These are phyloP conservation scores for Jordanella pulchra DNA, from an alignment of 2,797 vertebrate genomes.

Conservation along the genomic window DNA sequence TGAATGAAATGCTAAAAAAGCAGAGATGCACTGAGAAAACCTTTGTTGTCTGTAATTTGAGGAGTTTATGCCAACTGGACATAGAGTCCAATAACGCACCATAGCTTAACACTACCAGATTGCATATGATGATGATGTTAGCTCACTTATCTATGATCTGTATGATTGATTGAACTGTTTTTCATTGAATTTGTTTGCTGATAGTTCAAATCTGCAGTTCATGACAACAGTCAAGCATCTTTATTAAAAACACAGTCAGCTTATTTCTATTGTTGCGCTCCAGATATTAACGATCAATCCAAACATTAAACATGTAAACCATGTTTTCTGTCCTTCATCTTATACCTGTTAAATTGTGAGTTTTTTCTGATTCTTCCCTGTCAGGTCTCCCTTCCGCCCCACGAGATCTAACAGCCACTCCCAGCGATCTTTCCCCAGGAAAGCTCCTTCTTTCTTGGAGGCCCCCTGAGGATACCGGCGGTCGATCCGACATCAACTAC, in stretches of 20 bases:
- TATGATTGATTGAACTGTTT: too few relatives aligned
- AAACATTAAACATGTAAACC: too few relatives aligned
- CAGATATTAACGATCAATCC: too few relatives aligned
- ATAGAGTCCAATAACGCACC: not conserved
- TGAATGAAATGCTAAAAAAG: not conserved
- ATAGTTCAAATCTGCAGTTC: too few relatives aligned
- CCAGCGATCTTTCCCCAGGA: conserved; percentile 77
- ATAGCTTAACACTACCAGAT: not conserved
- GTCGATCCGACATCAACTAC: conserved; percentile 87
- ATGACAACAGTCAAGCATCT: too few relatives aligned
- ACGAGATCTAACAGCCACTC: conserved; percentile 72
- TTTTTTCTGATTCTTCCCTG: not conserved
- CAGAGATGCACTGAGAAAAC: not conserved
- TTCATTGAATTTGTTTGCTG: too few relatives aligned
- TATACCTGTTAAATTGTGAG: not conserved
- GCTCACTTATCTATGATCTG: too few relatives aligned
- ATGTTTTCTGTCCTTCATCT: not conserved
- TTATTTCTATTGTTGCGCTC: too few relatives aligned
- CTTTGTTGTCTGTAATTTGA: not conserved
- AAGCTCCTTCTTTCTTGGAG: conserved; percentile 88
- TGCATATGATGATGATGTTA: too few relatives aligned
- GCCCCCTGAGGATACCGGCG: conserved; percentile 83
- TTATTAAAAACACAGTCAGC: too few relatives aligned
- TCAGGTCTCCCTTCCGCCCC: conserved; percentile 90
- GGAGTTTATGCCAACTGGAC: not conserved